These are phyloP conservation scores for Pharmacophagus antenor DNA, from an alignment of 2,888 invertebrate species.

Conservation along the genomic window DNA sequence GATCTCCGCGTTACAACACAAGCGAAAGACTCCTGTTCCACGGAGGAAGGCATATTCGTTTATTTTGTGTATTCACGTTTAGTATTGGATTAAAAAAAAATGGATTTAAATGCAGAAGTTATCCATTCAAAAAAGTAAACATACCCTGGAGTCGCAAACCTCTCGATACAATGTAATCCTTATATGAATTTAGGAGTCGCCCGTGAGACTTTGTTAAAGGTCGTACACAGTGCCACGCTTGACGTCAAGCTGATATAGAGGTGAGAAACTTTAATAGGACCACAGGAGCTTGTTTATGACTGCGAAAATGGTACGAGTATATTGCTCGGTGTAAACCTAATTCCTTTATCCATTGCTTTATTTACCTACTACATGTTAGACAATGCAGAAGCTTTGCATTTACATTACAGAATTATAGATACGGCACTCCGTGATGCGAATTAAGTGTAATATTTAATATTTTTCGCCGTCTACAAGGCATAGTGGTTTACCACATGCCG, in stretches of 20 bases:
- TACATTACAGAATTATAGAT: not conserved
- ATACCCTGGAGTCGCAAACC: not conserved
- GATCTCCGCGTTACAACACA: too few species aligned
- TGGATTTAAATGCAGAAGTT: not conserved
- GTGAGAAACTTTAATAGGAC: slow-evolving; percentile 19
- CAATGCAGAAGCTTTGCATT: not conserved
- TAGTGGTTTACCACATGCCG: too few species aligned
- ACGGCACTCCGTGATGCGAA: too few species aligned
- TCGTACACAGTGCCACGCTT: slow-evolving; percentile 8
- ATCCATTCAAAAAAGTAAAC: not conserved
- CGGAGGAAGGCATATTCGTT: too few species aligned
- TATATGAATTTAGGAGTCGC: not conserved
- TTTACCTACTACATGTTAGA: not conserved
- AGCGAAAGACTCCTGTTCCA: too few species aligned
- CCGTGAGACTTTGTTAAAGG: slow-evolving; percentile 1
- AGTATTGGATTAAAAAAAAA: too few species aligned
- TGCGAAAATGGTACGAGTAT: not conserved
- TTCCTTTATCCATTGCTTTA: not conserved
- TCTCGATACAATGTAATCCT: not conserved
- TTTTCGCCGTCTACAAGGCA: too few species aligned
- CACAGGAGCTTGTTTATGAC: slow-evolving; percentile 16
- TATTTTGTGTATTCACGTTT: too few species aligned
- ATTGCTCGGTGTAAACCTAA: not conserved
- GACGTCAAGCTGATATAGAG: slow-evolving; percentile 4
- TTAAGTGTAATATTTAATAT: too few species aligned